Evolutionary conservation across 2,888 invertebrate genomes (phyloP).

Genomic region (Ischnura elegans): DNA sequence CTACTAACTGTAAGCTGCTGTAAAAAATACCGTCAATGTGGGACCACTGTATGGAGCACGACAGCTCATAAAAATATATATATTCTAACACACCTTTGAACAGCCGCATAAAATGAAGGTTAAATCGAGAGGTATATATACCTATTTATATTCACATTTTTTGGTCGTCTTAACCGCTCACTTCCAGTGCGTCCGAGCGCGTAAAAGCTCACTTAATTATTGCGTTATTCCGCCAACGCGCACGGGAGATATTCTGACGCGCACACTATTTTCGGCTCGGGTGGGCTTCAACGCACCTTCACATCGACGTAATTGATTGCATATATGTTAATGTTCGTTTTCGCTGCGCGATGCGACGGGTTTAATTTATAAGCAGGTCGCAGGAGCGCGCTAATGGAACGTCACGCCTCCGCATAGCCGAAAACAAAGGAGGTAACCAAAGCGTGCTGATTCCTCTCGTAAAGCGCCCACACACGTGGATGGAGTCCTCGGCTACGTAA

Average conservation of each 20-base stretch:
- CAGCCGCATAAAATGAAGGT: not conserved
- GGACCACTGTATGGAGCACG: not conserved
- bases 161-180: not conserved
- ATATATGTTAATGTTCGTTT: slow-evolving; percentile 16
- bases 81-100: not conserved
- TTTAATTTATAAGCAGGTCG: not conserved
- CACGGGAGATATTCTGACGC: not conserved
- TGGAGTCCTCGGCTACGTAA: not conserved
- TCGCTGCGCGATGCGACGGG: not conserved
- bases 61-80: not conserved
- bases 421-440: not conserved
- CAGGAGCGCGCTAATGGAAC: not conserved
- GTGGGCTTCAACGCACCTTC: not conserved
- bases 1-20: too few relatives aligned
- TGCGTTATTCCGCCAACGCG: not conserved
- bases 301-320: not conserved
- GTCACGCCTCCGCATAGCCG: not conserved
- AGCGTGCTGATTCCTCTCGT: slow-evolving; percentile 2
- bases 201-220: not conserved
- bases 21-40: not conserved
- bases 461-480: not conserved
- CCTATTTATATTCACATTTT: not conserved
- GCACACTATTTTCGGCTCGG: not conserved
- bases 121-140: not conserved
- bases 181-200: not conserved